Base-by-base conservation (phyloP, 2,797 vertebrate genomes). In the Cercopithecus petaurista region DNA sequence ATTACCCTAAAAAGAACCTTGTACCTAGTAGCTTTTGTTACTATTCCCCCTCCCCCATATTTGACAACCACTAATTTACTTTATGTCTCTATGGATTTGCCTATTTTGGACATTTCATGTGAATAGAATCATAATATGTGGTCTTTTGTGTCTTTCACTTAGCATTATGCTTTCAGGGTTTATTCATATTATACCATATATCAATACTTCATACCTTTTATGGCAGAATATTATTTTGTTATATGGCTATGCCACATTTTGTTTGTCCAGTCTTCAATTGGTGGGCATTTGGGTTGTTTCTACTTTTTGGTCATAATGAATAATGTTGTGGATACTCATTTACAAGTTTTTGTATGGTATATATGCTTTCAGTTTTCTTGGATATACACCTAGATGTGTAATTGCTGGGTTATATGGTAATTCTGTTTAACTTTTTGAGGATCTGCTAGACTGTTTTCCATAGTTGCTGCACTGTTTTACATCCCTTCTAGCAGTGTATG, bases 201-300 rank as follows among this genome's bases (percentile, higher is more conserved):
- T 91, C 46, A 57, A 6, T 73, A 79, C 2, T 52, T 83, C 12
- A 33, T 95, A 28, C 9, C 36, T 96, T 82, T 95, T 79, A 70
- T 95, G 55, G 43, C 64, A 72, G 55, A 88, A 15, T 95, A 93
- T n/a, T 95, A 90, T 88, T 95, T 22, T 39, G 39, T 93, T 92
- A 46, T 79, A 61, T 88, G 67, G 22, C 13, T 72, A 19, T 93
- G 88, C 22, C n/a, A 46, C 2, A 24, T 77, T 95, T 82, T 95
- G 80, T 90, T 59, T 79, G 57, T 76, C 8, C 9, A 22, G 28
- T 95, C 14, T 33, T 28, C 55, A 55, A 2, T 67, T 91, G 50
- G 17, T 81, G 26, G 10, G 19, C 30, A 8, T 96, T 95, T 93
- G 36, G 17, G 19, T 94, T 39, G 10, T 59, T 89, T 83, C 76